A percentile compares a stretch with the other conserved stretches of the same genome.
Conservation (phyloP, 2,113 vertebrate species). For the Larimichthys polyactis region DNA sequence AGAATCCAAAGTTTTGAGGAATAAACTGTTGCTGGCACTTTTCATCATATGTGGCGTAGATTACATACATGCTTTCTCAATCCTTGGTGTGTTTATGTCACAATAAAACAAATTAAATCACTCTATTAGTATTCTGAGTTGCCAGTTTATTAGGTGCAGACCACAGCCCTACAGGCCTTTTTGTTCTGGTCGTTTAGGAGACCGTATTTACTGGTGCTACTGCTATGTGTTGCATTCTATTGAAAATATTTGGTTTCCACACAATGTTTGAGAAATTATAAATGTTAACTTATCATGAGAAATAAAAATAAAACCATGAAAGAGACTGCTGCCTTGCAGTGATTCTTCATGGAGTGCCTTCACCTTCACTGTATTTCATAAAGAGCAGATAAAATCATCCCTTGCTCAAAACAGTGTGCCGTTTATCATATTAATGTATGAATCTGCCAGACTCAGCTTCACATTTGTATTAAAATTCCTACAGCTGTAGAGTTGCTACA, state of each 20-base stretch:
- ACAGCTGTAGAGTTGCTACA: background rate
- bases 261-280: background rate
- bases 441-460: background rate
- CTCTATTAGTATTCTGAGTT: background rate
- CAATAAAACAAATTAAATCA: background rate
- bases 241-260: background rate
- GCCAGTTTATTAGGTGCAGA: background rate
- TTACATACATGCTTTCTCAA: background rate
- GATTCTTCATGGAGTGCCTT: background rate
- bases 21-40: background rate
- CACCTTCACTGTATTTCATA: background rate
- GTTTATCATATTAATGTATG: background rate
- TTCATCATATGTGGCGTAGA: background rate
- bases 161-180: background rate
- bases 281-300: background rate
- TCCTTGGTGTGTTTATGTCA: background rate
- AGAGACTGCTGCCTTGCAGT: background rate
- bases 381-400: background rate
- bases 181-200: background rate
- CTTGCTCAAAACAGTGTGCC: background rate
- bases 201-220: background rate
- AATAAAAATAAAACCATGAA: background rate
- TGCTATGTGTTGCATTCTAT: background rate
- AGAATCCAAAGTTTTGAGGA: conserved; percentile 4
- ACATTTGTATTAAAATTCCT: background rate